Evolutionary conservation across 2,113 vertebrate genomes (phyloP).

Genomic region (Empidonax alnorum): DNA sequence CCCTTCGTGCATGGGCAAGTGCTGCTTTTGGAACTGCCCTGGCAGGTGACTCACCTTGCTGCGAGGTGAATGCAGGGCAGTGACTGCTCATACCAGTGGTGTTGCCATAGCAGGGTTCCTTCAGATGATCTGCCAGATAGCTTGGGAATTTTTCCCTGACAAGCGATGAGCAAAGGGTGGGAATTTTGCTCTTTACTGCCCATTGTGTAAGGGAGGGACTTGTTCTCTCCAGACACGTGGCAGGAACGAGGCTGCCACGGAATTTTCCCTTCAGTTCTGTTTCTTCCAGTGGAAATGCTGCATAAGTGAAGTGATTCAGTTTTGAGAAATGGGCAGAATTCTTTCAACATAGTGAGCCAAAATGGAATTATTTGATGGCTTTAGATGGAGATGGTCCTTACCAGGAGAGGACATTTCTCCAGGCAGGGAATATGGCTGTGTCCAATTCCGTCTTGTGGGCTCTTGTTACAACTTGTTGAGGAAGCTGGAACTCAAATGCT

Average conservation of each 20-base stretch:
- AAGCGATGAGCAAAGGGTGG: not conserved
- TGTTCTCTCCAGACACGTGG: not conserved
- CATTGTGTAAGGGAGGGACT: not conserved
- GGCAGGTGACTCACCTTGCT: not conserved
- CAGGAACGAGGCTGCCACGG: not conserved
- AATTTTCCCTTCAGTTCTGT: not conserved
- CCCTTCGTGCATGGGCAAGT: not conserved
- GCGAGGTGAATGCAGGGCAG: not conserved
- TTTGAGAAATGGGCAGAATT: not conserved
- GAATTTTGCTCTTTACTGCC: not conserved
- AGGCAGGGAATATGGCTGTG: not conserved
- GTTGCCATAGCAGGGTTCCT: not conserved
- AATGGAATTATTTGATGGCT: not conserved
- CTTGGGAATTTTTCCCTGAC: not conserved
- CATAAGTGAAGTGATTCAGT: not conserved
- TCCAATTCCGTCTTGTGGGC: not conserved
- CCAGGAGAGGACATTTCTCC: not conserved
- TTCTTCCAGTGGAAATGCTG: not conserved
- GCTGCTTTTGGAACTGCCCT: not conserved
- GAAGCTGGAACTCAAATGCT: not conserved
- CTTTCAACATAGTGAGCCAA: not conserved
- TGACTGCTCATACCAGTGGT: not conserved
- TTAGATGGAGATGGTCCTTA: not conserved
- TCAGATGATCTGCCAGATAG: not conserved
- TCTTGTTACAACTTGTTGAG: not conserved